Evolutionary conservation across 92 coral and sea anemone species (phyloP).

Genomic region (Blastomussa wellsi): DNA sequence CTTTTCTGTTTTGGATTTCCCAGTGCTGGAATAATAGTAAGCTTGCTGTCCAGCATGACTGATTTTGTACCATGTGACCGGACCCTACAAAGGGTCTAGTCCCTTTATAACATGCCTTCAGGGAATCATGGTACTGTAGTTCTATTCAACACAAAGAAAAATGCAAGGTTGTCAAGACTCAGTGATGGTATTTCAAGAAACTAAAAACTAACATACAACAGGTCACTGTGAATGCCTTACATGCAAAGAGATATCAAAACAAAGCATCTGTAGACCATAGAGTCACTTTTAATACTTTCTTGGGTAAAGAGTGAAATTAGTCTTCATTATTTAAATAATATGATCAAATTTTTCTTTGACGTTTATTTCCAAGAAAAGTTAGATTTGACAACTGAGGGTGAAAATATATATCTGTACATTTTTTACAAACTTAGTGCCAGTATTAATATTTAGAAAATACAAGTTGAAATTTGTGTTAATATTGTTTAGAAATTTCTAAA

Average conservation of each 20-base stretch:
- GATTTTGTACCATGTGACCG: too few relatives aligned
- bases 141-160: too few relatives aligned
- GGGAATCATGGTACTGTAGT: too few relatives aligned
- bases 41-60: too few relatives aligned
- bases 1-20: too few relatives aligned
- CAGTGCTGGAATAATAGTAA: too few relatives aligned
- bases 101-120: too few relatives aligned
- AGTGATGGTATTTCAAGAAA: neutral
- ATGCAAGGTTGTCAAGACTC: neutral
- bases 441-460: neutral
- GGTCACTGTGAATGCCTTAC: neutral
- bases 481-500: neutral
- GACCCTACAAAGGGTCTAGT: too few relatives aligned
- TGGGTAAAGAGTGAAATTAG: neutral
- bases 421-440: neutral
- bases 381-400: neutral
- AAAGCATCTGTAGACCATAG: neutral
- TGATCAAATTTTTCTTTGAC: neutral
- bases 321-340: too few relatives aligned
- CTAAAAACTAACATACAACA: neutral
- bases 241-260: neutral
- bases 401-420: neutral
- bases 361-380: neutral
- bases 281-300: too few relatives aligned
- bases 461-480: neutral